Base-by-base conservation (phyloP, 2,888 invertebrate genomes). In the Blera fallax region DNA sequence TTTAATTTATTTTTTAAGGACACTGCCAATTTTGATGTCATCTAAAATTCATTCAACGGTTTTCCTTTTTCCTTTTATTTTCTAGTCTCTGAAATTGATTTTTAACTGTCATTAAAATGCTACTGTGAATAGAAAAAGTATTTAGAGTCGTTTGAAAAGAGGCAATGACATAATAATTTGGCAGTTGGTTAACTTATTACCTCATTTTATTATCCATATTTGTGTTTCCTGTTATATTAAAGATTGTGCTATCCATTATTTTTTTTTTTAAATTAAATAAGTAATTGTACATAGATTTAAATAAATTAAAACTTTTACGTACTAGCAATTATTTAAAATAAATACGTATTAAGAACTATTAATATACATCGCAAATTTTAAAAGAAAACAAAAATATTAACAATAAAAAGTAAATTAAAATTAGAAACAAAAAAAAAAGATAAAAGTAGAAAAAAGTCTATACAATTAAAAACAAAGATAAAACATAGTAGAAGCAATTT, bases 1-100 rank as follows among this genome's bases (percentile, higher is more conserved):
- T 56, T 64, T 34, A 7, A 27, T 56, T 34, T 77, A 58, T 37
- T 58, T 37, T 65, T 48, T 70, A 43, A 62, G 67, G 18, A 80
- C 58, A 80, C 79, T 80, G 79, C 79, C 79, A 80, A 6, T 58
- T 56, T 65, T 40, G 50, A 40, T 48, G 70, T 45, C 8, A 43
- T 5, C 24, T 16, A 6, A 32, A 21, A 6, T 40, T 67, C 0
- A 3, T 16, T 24, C 0, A 14, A 21, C 1, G 4, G 3, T 11
- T 54, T 34, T 34, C 3, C 14, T 43, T 60, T 14, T 11, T 52
- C n/a, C 27, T n/a, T 52, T n/a, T n/a, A 27, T 5, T 50, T 11
- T 11, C 8, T 27, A 5, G 40, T 40, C 40, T 29, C 0, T 14
- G 8, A 54, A 21, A 1, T 27, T 40, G 18, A 43, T 32, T 64